A percentile compares a stretch with the other conserved stretches of the same genome.
Conservation (phyloP, 2,888 invertebrate species). For the Limnephilus lunatus region DNA sequence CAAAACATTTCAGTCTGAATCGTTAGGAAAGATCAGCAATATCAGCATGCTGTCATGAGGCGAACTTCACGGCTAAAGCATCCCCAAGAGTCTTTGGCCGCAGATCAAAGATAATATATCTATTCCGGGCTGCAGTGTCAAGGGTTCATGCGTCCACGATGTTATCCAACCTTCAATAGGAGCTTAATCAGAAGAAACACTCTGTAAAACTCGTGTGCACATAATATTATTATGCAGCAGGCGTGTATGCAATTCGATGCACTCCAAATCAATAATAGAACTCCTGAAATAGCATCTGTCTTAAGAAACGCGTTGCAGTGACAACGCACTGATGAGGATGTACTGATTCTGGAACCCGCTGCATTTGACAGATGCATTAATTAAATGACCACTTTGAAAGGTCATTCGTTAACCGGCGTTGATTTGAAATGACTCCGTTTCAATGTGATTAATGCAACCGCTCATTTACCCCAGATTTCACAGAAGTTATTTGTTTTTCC, state of each 20-base stretch:
- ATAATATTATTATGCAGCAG: not conserved
- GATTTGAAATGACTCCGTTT: not conserved
- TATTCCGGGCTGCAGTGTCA: not conserved
- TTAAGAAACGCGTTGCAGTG: not conserved
- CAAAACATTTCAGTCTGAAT: not conserved
- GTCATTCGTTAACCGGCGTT: not conserved
- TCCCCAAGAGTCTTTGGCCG: not conserved
- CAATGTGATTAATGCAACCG: not conserved
- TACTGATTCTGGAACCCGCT: not conserved
- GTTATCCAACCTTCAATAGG: not conserved
- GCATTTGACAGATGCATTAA: not conserved
- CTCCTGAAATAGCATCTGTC: not conserved
- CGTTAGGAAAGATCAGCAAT: no score
- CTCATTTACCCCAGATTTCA: not conserved
- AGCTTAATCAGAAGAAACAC: not conserved
- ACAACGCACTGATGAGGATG: not conserved
- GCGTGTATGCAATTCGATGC: not conserved
- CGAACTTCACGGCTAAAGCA: not conserved
- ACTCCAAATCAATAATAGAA: not conserved
- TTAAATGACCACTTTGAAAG: not conserved
- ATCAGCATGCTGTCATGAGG: no score
- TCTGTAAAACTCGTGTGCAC: not conserved
- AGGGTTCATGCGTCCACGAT: not conserved
- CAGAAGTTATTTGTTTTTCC: not conserved
- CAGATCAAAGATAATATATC: not conserved